Percentiles rank a stretch among this genome's conserved stretches.
Evolutionary conservation across 2,888 invertebrate genomes (phyloP).

Genomic region (Campoletis raptor): DNA sequence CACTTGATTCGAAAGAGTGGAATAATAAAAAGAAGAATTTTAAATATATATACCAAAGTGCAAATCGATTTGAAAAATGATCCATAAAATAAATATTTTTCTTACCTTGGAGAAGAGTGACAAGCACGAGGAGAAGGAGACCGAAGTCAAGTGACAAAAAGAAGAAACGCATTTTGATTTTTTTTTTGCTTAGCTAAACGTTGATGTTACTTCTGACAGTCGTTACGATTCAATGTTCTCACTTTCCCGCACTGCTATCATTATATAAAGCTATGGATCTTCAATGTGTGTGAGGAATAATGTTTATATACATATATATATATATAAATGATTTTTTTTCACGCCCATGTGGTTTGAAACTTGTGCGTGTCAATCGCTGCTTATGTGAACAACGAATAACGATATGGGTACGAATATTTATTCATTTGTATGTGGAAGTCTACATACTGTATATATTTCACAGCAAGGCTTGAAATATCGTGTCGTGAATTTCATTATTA

Average conservation of each 20-base stretch:
- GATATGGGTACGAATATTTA: conserved; percentile 23
- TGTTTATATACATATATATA: neutral
- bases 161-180: conserved; percentile 71
- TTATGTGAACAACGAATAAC: conserved; percentile 31
- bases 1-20: neutral
- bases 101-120: conserved; percentile 74
- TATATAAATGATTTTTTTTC: conserved; percentile 9
- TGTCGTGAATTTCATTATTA: conserved; percentile 65
- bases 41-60: neutral
- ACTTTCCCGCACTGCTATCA: conserved; percentile 76
- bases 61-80: neutral
- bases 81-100: neutral
- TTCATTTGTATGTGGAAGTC: conserved; percentile 11
- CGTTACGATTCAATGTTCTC: conserved; percentile 78
- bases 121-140: conserved; percentile 68
- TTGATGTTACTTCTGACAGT: conserved; percentile 75
- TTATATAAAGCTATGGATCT: conserved; percentile 78
- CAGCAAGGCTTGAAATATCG: conserved; percentile 36
- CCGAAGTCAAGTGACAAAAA: conserved; percentile 57
- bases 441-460: neutral
- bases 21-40: neutral
- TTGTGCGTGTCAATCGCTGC: conserved; percentile 48
- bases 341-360: conserved; percentile 37
- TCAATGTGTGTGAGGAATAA: conserved; percentile 14
- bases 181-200: conserved; percentile 42